These are phyloP conservation scores for Nymphalis polychloros DNA, from an alignment of 2,888 invertebrate species.

Conservation along the genomic window DNA sequence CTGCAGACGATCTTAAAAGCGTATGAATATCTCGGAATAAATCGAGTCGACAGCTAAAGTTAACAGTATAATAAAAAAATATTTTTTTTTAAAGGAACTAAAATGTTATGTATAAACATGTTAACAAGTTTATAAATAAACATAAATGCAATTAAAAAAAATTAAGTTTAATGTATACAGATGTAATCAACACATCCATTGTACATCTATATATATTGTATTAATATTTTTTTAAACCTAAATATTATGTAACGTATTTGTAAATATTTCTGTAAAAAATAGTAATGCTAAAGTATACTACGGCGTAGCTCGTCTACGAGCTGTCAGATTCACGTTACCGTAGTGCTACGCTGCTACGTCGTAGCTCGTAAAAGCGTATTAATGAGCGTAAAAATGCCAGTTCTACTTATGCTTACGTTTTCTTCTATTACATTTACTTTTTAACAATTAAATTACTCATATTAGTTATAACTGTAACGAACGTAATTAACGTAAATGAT, in stretches of 20 bases:
- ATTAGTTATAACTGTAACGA: too few relatives aligned
- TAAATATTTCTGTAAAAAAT: too few relatives aligned
- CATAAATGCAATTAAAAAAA: background rate
- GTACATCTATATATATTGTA: background rate
- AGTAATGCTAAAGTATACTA: conserved; percentile 27
- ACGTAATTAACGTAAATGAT: too few relatives aligned
- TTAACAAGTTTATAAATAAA: background rate
- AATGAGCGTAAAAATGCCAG: conserved; percentile 32
- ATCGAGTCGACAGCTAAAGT: too few relatives aligned
- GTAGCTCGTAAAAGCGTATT: conserved; percentile 47
- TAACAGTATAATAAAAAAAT: too few relatives aligned
- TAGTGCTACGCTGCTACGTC: conserved; percentile 61
- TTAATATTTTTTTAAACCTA: background rate
- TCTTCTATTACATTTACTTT: too few relatives aligned
- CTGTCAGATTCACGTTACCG: conserved; percentile 60
- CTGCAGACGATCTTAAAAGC: too few relatives aligned
- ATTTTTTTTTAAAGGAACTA: too few relatives aligned
- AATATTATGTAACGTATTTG: background rate
- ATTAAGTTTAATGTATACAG: too few relatives aligned
- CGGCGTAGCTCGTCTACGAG: conserved; percentile 61
- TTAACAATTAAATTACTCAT: too few relatives aligned
- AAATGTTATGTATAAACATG: too few relatives aligned
- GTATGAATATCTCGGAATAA: too few relatives aligned
- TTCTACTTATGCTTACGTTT: background rate
- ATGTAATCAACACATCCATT: background rate